These are phyloP conservation scores for Pristionchus maxplancki DNA, from an alignment of 2,888 invertebrate genomes.

Conservation along the genomic window DNA sequence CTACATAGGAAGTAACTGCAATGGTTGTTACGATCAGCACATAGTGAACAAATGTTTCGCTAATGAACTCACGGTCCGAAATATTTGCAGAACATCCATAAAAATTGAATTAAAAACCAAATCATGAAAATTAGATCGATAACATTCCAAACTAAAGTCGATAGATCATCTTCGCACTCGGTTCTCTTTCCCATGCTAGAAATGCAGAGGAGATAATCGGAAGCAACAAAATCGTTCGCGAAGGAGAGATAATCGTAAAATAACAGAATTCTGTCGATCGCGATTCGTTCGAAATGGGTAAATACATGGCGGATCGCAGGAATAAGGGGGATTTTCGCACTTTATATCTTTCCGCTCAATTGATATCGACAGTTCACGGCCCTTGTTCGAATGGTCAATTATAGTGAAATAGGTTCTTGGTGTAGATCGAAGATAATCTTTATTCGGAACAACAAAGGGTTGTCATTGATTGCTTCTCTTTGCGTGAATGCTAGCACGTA, in stretches of 20 bases:
- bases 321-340: background rate
- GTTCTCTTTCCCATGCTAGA: background rate
- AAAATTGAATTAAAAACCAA: background rate
- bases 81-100: background rate
- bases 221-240: background rate
- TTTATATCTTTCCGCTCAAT: background rate
- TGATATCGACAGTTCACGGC: background rate
- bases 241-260: background rate
- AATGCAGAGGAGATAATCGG: background rate
- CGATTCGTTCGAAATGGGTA: background rate
- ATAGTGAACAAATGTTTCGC: too few species aligned
- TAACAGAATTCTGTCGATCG: background rate
- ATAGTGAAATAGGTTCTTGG: too few species aligned
- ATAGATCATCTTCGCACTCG: background rate
- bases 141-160: background rate
- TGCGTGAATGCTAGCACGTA: background rate
- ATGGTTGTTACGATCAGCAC: too few species aligned
- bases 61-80: background rate
- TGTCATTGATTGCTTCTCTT: background rate
- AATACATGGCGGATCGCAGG: background rate
- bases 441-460: too few species aligned
- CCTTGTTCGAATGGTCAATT: too few species aligned
- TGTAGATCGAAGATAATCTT: too few species aligned
- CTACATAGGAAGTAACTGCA: background rate
- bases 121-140: background rate